Evolutionary conservation across 2,113 vertebrate species (phyloP).

Genomic region (Aspiorhynchus laticeps): DNA sequence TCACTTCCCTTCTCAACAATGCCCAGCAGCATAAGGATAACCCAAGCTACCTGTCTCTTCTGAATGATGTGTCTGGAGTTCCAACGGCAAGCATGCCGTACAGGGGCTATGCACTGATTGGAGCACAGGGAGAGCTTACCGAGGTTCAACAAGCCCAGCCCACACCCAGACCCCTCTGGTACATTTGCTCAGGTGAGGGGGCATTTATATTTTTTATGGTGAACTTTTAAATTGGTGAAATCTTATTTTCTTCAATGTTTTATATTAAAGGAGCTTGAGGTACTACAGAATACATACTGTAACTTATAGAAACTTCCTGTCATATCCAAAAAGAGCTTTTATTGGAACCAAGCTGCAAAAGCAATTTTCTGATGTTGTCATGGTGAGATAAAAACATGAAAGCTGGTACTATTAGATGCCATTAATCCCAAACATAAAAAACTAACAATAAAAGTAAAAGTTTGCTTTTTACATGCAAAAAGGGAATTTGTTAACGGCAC

Average conservation of each 20-base stretch:
- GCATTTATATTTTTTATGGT: neutral
- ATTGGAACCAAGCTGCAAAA: neutral
- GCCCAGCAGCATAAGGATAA: slow-evolving; percentile 71
- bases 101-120: slow-evolving; percentile 84
- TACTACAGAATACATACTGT: neutral
- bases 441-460: too few species aligned
- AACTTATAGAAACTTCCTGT: neutral
- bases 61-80: slow-evolving; percentile 80
- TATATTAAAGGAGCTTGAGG: neutral
- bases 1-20: slow-evolving; percentile 76
- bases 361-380: neutral
- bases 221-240: neutral
- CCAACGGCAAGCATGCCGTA: slow-evolving; percentile 83
- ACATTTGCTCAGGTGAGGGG: slow-evolving; percentile 90
- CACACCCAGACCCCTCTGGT: slow-evolving; percentile 85
- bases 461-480: too few species aligned
- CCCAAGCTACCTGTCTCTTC: slow-evolving; percentile 78
- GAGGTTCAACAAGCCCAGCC: slow-evolving; percentile 81
- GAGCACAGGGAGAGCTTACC: slow-evolving; percentile 67
- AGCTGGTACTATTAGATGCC: neutral
- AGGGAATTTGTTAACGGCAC: too few species aligned
- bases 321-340: neutral
- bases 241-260: neutral
- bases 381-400: neutral
- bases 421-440: neutral